These are phyloP conservation scores for Montipora foliosa DNA, from an alignment of 64 coral and sea anemone species.

Conservation along the genomic window DNA sequence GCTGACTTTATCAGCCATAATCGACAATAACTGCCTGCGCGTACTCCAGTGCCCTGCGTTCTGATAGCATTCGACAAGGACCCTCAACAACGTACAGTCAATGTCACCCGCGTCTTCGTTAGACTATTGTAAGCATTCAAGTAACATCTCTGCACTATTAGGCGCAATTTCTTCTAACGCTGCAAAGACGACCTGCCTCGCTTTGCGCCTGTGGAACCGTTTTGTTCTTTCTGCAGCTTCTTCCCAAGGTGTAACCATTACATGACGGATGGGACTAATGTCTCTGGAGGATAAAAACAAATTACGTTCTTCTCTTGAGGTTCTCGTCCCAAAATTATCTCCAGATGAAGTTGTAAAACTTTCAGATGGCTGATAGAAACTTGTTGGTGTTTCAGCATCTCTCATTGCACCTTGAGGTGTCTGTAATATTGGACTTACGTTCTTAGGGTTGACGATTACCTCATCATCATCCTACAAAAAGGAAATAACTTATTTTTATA, in stretches of 20 bases:
- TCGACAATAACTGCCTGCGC: too few species aligned
- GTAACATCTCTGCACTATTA: background rate
- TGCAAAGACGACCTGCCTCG: conserved; percentile 37
- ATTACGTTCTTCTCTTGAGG: background rate
- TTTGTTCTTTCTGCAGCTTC: conserved; percentile 64
- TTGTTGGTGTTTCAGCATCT: background rate
- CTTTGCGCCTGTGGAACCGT: conserved; percentile 47
- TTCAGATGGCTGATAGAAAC: conserved; percentile 21
- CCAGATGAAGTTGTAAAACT: conserved; percentile 20
- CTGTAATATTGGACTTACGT: too few species aligned
- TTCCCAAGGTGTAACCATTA: conserved; percentile 48
- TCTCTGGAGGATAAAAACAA: conserved; percentile 51
- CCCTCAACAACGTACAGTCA: too few species aligned
- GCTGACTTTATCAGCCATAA: too few species aligned
- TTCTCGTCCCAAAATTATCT: background rate
- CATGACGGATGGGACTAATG: conserved; percentile 43
- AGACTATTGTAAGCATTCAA: too few species aligned
- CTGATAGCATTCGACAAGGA: too few species aligned
- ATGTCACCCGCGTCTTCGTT: too few species aligned
- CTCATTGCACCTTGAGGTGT: too few species aligned
- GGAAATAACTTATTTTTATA: too few species aligned
- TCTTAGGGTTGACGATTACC: too few species aligned
- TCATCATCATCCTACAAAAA: too few species aligned
- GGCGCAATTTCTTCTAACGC: conserved; percentile 56
- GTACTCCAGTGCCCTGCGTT: too few species aligned